Percentiles rank a stretch among this genome's conserved stretches.
Conservation (phyloP, 2,113 vertebrate genomes). For the Antigone vipio region DNA sequence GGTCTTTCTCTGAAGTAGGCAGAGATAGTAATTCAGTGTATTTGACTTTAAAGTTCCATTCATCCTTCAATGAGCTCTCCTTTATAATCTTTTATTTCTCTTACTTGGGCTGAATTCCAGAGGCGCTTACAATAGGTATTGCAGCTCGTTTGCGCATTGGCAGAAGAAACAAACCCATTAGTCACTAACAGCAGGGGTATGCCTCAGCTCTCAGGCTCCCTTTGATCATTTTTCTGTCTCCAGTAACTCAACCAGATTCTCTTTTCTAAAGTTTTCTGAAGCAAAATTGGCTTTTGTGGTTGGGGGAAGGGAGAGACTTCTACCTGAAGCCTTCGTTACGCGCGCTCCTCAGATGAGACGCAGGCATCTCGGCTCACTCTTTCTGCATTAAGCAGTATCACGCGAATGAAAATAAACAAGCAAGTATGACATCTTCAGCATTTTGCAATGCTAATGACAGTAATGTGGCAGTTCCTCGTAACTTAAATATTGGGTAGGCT, state of each 20-base stretch:
- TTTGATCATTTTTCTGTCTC: conserved; percentile 53
- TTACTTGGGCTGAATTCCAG: conserved; percentile 6
- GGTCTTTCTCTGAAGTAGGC: background rate
- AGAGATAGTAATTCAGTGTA: conserved; percentile 11
- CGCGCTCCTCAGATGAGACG: background rate
- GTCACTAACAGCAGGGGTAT: conserved; percentile 51
- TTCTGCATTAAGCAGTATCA: conserved; percentile 13
- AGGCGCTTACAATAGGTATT: conserved; percentile 5
- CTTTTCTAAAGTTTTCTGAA: conserved; percentile 21
- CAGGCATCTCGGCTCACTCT: background rate
- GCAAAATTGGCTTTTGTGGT: conserved; percentile 3
- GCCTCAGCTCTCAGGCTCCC: background rate
- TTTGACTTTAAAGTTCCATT: conserved; percentile 42
- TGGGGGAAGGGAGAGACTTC: background rate
- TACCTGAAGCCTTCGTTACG: background rate
- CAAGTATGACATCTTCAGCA: background rate
- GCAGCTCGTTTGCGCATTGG: background rate
- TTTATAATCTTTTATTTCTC: conserved; percentile 35
- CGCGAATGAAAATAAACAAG: background rate
- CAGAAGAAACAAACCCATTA: conserved; percentile 59
- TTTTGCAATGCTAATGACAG: conserved; percentile 6
- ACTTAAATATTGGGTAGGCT: background rate
- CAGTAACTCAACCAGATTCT: conserved; percentile 6
- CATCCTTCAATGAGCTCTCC: background rate
- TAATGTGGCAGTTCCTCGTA: background rate